Evolutionary conservation across 2,113 vertebrate species (phyloP).

Genomic region (Ctenomys sociabilis): DNA sequence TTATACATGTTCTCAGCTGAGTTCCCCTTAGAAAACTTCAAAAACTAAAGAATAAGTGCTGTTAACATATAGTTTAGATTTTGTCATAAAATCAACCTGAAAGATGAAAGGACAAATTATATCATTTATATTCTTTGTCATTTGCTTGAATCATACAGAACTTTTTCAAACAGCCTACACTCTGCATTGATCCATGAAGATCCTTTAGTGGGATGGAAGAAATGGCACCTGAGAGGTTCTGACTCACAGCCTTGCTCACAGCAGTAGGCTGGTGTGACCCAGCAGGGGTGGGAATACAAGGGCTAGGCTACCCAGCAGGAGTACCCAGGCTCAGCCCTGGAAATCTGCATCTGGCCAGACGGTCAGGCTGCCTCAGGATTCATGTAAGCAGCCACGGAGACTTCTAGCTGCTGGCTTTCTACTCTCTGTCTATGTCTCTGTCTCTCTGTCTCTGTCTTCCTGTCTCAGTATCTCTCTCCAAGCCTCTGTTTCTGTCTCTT

Average conservation of each 20-base stretch:
- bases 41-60: constrained; percentile 30
- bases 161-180: constrained; percentile 56
- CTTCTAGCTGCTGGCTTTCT: not conserved
- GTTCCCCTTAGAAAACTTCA: not conserved
- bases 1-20: constrained; percentile 32
- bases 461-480: no score
- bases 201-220: constrained; percentile 42
- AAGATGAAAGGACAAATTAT: constrained; percentile 53
- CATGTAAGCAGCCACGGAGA: not conserved
- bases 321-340: no score
- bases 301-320: not conserved
- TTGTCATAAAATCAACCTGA: constrained; percentile 51
- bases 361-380: not conserved
- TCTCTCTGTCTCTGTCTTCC: not conserved
- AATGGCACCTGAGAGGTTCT: constrained; percentile 6
- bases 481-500: not conserved
- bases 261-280: not conserved
- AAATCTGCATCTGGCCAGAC: not conserved
- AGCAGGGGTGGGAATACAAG: not conserved
- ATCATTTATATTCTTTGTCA: constrained; percentile 65
- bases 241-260: constrained; percentile 38
- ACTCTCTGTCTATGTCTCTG: not conserved
- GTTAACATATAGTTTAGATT: constrained; percentile 45
- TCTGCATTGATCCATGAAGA: not conserved
- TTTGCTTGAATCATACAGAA: constrained; percentile 57